Percentiles rank a stretch among this genome's conserved stretches.
Conservation (phyloP, 1,140 invertebrate species). For the Phthorimaea operculella region DNA sequence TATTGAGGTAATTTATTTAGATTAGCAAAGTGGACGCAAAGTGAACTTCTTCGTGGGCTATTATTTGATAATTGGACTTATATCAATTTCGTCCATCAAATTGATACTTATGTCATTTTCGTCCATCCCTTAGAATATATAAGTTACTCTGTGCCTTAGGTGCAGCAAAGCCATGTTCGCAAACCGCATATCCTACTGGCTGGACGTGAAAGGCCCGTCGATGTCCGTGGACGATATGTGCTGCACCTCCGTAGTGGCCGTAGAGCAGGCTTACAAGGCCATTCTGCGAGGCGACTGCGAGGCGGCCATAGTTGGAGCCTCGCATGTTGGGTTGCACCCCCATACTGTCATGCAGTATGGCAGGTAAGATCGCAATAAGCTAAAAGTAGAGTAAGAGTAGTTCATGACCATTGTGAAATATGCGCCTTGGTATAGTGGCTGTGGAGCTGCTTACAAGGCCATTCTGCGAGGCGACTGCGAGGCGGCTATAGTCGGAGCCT, state of each 20-base stretch:
- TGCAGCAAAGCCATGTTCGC: slow-evolving; percentile 88
- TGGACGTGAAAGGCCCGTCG: slow-evolving; percentile 79
- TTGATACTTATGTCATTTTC: too few relatives aligned
- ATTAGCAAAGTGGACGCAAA: too few relatives aligned
- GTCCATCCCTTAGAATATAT: too few relatives aligned
- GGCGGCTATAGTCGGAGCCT: slow-evolving; percentile 85
- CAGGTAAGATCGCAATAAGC: slow-evolving; percentile 33
- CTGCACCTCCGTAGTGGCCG: slow-evolving; percentile 84
- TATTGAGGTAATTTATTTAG: too few relatives aligned
- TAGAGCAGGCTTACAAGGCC: slow-evolving; percentile 82
- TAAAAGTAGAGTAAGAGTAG: too few relatives aligned
- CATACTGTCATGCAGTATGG: slow-evolving; percentile 85
- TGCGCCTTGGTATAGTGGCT: too few relatives aligned
- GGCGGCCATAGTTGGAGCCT: slow-evolving; percentile 85
- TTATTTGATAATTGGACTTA: too few relatives aligned
- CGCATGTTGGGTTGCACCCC: slow-evolving; percentile 84
- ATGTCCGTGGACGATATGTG: slow-evolving; percentile 89
- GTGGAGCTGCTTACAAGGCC: slow-evolving; percentile 82
- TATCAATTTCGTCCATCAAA: too few relatives aligned
- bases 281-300: slow-evolving; percentile 83
- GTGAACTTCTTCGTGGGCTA: too few relatives aligned
- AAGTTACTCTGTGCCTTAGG: too few relatives aligned
- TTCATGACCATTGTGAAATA: too few relatives aligned
- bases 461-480: slow-evolving; percentile 83
- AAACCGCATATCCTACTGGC: slow-evolving; percentile 84